These are phyloP conservation scores for Delia radicum DNA, from an alignment of 1,140 invertebrate species.

Conservation along the genomic window DNA sequence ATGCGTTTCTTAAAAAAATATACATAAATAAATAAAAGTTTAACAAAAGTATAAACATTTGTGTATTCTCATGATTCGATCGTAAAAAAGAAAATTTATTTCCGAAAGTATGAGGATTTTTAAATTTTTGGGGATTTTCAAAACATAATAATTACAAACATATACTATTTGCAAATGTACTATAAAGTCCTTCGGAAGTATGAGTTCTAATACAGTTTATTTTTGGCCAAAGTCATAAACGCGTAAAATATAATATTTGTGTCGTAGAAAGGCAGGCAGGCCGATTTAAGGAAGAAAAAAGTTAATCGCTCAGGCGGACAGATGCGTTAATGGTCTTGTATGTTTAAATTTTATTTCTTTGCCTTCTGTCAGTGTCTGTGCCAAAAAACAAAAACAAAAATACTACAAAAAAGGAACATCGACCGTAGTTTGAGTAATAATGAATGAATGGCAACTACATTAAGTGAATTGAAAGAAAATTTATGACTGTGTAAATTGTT, in stretches of 20 bases:
- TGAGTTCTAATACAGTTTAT: too few relatives aligned
- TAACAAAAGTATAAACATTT: not conserved
- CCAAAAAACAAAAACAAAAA: not conserved
- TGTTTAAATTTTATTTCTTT: not conserved
- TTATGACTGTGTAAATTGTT: constrained; percentile 26
- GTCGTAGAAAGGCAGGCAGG: not conserved
- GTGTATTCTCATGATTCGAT: constrained; percentile 13
- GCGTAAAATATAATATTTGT: not conserved
- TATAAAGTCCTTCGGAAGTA: too few relatives aligned
- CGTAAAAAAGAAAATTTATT: not conserved
- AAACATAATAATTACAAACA: constrained; percentile 9
- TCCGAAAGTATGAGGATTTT: not conserved
- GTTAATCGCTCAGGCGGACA: constrained; percentile 25
- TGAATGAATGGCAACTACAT: too few relatives aligned
- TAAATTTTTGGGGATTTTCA: not conserved
- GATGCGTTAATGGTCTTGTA: constrained; percentile 20
- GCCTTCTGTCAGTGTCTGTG: not conserved
- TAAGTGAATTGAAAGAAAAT: constrained; percentile 23
- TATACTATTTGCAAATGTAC: too few relatives aligned
- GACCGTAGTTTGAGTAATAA: not conserved
- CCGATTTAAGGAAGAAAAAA: not conserved
- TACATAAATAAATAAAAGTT: not conserved
- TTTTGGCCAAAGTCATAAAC: not conserved
- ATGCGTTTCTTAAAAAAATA: not conserved
- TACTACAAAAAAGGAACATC: not conserved